These are phyloP conservation scores for Hoplodrina blanda DNA, from an alignment of 2,888 invertebrate species.

Conservation along the genomic window DNA sequence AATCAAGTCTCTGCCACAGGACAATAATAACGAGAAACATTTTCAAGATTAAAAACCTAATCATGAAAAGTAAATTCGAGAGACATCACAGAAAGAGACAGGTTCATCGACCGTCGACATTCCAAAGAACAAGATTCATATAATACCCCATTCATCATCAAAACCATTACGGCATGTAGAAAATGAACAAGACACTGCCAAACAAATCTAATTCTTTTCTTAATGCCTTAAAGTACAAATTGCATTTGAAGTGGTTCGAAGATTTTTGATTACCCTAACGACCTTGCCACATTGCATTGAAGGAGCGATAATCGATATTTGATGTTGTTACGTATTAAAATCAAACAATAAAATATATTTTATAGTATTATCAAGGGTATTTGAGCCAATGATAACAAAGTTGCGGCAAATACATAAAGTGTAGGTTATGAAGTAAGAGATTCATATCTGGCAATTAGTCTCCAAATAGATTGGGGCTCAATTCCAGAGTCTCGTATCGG, in stretches of 20 bases:
- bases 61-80: slow-evolving; percentile 33
- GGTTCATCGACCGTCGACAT: slow-evolving; percentile 47
- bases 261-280: slow-evolving; percentile 69
- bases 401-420: slow-evolving; percentile 15
- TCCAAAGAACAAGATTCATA: slow-evolving; percentile 61
- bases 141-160: slow-evolving; percentile 67
- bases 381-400: slow-evolving; percentile 10
- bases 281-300: slow-evolving; percentile 72
- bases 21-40: slow-evolving; percentile 28
- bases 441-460: slow-evolving; percentile 34
- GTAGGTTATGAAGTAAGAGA: slow-evolving; percentile 20
- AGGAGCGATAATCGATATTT: slow-evolving; percentile 75
- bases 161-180: slow-evolving; percentile 62
- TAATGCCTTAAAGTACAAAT: slow-evolving; percentile 62
- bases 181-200: slow-evolving; percentile 58
- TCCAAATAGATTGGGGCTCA: slow-evolving; percentile 32
- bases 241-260: slow-evolving; percentile 43
- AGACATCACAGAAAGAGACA: slow-evolving; percentile 39
- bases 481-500: slow-evolving; percentile 39
- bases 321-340: slow-evolving; percentile 64
- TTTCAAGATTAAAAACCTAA: slow-evolving; percentile 45
- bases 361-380: slow-evolving; percentile 34
- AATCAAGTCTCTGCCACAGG: slow-evolving; percentile 23
- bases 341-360: slow-evolving; percentile 52
- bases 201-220: slow-evolving; percentile 59